Evolutionary conservation across 2,797 vertebrate genomes (phyloP), one percentile per base, ranked within the genome.

Genomic region (Coregonus ussuriensis): DNA sequence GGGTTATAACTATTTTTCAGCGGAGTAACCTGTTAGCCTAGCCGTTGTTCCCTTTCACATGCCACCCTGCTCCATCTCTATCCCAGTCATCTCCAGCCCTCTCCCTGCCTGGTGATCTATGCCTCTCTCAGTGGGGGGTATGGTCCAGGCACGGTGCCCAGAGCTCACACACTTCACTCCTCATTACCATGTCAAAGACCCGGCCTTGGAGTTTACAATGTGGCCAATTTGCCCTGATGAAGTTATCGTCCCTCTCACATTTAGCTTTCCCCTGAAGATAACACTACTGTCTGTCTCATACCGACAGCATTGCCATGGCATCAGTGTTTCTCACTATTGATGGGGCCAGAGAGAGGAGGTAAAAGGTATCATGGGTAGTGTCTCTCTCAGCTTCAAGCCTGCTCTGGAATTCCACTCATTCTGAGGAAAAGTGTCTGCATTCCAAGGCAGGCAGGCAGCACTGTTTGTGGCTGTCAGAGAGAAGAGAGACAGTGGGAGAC

Each of bases 101-200:
- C 88, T 62, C 41, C 41, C n/a, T 62, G 59, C 86, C 89, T 91
- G 91, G 90, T 90, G 92, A 89, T 92, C 91, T 87, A 74, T 88
- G 89, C 90, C 91, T 67, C 90, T 89, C 93, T 92, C 90, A 77
- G 93, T 95, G 93, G 93, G 94, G 94, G 94, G 93, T 76, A 83
- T 77, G 76, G 85, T 87, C 89, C 71, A 86, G 93, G 94, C 93
- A 91, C 84, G 6, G 82, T 86, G 92, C 93, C 94, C 94, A 92
- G 92, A 91, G 84, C 93, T 82, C 85, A 85, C 89, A 87, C 92
- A 91, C 93, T 94, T 91, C 90, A 90, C 92, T 92, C 89, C 92
- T 94, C 90, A 95, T 95, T 94, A 93, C 85, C 94, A 94, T 95
- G 91, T 94, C 90, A 95, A 95, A 93, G 94, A 81, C 72, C 37